Conservation (phyloP, 2,888 invertebrate species). For the Cacoxenus indagator region DNA sequence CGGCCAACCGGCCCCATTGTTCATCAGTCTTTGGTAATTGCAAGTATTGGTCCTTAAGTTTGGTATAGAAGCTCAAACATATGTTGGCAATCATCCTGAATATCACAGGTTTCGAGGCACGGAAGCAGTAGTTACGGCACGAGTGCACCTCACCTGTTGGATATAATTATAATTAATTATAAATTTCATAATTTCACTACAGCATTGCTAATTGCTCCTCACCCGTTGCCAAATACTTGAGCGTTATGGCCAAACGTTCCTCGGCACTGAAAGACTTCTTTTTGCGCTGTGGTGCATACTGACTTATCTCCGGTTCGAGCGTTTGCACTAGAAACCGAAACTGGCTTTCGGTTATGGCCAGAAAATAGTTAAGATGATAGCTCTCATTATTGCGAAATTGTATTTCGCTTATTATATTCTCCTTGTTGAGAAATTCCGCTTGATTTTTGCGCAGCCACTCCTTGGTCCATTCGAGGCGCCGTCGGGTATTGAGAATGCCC, state of each 20-base stretch:
- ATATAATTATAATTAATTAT: not conserved
- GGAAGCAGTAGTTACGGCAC: slow-evolving; percentile 69
- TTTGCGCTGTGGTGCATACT: slow-evolving; percentile 68
- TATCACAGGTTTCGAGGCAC: slow-evolving; percentile 70
- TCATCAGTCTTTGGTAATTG: slow-evolving; percentile 69
- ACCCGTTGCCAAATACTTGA: slow-evolving; percentile 70
- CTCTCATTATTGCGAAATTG: slow-evolving; percentile 67
- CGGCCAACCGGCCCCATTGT: slow-evolving; percentile 64
- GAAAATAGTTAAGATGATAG: slow-evolving; percentile 68
- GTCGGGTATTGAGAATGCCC: slow-evolving; percentile 65
- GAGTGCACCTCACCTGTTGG: slow-evolving; percentile 67
- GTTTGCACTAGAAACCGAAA: slow-evolving; percentile 67
- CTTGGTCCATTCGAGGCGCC: slow-evolving; percentile 67
- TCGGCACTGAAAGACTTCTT: slow-evolving; percentile 68
- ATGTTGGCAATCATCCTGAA: slow-evolving; percentile 69
- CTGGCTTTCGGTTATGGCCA: slow-evolving; percentile 68
- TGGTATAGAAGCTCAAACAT: slow-evolving; percentile 68
- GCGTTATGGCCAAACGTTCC: slow-evolving; percentile 68
- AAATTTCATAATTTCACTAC: not conserved
- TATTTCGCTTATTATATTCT: slow-evolving; percentile 65
- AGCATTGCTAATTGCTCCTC: slow-evolving; percentile 30
- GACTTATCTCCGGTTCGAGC: slow-evolving; percentile 65
- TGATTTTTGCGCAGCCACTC: slow-evolving; percentile 68
- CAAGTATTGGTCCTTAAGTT: slow-evolving; percentile 67
- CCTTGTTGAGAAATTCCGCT: slow-evolving; percentile 65